Evolutionary conservation across 2,888 invertebrate genomes (phyloP).

Genomic region (Mythimna albipuncta): DNA sequence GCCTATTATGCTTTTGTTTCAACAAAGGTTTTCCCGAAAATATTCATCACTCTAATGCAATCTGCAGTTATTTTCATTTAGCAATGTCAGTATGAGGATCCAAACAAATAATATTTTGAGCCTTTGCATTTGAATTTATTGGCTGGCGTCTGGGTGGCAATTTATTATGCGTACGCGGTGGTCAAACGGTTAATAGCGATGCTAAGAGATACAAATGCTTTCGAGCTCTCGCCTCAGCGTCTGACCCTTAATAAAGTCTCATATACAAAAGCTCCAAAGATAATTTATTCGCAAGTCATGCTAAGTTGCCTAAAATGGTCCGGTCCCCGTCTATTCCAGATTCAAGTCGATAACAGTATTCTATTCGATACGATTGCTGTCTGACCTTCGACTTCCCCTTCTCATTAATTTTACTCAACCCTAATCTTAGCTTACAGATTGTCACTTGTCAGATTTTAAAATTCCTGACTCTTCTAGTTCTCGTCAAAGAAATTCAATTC

Average conservation of each 20-base stretch:
- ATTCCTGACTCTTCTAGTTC: neutral
- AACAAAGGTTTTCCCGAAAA: slow-evolving; percentile 28
- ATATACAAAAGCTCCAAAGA: slow-evolving; percentile 23
- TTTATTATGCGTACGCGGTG: slow-evolving; percentile 50
- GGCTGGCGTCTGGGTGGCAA: slow-evolving; percentile 49
- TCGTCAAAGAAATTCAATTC: neutral
- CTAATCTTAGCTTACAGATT: neutral
- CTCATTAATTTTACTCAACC: neutral
- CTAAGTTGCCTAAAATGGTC: slow-evolving; percentile 13
- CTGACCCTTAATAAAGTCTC: slow-evolving; percentile 48
- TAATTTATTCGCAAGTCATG: slow-evolving; percentile 28
- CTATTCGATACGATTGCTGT: neutral
- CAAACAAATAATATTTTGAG: slow-evolving; percentile 37
- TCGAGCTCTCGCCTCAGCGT: slow-evolving; percentile 16
- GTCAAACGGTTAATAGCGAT: slow-evolving; percentile 47
- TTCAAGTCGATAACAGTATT: neutral
- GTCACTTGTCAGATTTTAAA: neutral
- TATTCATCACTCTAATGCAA: neutral
- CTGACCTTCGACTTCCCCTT: neutral
- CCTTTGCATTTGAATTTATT: slow-evolving; percentile 44
- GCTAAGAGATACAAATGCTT: slow-evolving; percentile 56
- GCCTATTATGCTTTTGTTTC: slow-evolving; percentile 15
- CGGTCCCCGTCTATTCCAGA: neutral
- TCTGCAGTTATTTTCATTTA: slow-evolving; percentile 17
- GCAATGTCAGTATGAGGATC: slow-evolving; percentile 5